A percentile compares a stretch with the other conserved stretches of the same genome.
phyloP scores from a whole-genome alignment of 2,113 vertebrate species.

The Takifugu flavidus region DNA sequence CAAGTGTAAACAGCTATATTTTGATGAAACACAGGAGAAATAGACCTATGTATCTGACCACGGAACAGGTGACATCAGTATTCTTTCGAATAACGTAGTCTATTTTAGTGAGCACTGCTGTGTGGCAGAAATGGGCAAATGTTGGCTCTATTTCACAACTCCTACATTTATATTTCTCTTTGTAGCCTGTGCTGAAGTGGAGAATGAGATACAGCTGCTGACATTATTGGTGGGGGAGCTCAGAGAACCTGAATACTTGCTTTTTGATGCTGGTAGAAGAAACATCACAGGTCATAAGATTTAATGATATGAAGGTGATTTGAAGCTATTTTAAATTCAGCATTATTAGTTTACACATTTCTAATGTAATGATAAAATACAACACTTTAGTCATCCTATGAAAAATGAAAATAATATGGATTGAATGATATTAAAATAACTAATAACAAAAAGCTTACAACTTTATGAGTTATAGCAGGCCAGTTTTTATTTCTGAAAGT shows the following conservation, averaged over 20 bases:
- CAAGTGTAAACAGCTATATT: conserved; percentile 18
- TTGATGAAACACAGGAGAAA: conserved; percentile 37
- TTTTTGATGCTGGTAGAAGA: no score
- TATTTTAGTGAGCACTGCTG: conserved; percentile 39
- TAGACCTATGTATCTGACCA: conserved; percentile 29
- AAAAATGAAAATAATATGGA: no score
- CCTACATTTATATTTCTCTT: conserved; percentile 45
- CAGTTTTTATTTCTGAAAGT: no score
- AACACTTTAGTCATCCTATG: no score
- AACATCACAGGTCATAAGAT: no score
- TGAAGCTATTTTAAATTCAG: no score
- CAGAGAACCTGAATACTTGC: conserved; percentile 3
- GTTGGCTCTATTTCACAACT: conserved; percentile 13
- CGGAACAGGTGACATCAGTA: conserved; percentile 20
- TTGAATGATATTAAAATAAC: no score
- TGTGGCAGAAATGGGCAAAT: conserved; percentile 17
- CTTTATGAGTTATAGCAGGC: no score
- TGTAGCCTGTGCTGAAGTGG: conserved; percentile 25
- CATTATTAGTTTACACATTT: no score
- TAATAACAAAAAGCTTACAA: no score
- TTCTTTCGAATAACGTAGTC: conserved; percentile 14
- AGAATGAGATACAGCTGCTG: conserved; percentile 18
- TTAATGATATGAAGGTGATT: no score
- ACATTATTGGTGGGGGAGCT: conserved; percentile 27
- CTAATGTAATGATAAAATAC: no score